phyloP scores from a whole-genome alignment of 2,113 vertebrate species.

The Euleptes europaea region DNA sequence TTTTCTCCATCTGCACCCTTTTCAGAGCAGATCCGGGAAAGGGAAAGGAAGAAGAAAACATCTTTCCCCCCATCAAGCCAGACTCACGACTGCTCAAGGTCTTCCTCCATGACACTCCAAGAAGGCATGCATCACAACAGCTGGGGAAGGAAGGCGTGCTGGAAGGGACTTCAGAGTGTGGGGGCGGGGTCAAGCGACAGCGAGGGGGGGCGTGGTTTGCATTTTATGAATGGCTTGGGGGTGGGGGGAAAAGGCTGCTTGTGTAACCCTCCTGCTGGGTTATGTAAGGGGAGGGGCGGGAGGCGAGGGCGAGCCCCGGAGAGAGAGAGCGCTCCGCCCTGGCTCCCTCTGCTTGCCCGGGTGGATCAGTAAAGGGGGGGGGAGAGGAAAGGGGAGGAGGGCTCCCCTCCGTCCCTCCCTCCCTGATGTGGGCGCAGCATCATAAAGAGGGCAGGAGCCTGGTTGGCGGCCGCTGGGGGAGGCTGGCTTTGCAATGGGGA shows the following conservation, averaged over 20 bases:
- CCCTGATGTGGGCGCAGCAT: background rate
- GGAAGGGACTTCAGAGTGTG: background rate
- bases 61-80: background rate
- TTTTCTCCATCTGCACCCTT: background rate
- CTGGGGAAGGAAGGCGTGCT: constrained; percentile 36
- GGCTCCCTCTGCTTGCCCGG: background rate
- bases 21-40: background rate
- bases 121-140: constrained; percentile 56
- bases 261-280: constrained; percentile 1
- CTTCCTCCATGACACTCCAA: constrained; percentile 69
- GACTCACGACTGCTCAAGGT: constrained; percentile 74
- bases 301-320: background rate
- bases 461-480: background rate
- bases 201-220: background rate
- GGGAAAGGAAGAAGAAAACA: background rate
- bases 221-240: background rate
- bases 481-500: background rate
- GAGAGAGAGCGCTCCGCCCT: constrained; percentile 7
- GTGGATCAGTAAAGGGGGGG: background rate
- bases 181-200: background rate
- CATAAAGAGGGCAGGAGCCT: constrained; percentile 18
- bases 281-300: background rate
- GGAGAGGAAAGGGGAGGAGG: background rate
- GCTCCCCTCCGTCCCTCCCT: too few species aligned
- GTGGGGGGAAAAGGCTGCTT: background rate